phyloP scores from a whole-genome alignment of 2,888 invertebrate genomes.

The Drosophila falleni region DNA sequence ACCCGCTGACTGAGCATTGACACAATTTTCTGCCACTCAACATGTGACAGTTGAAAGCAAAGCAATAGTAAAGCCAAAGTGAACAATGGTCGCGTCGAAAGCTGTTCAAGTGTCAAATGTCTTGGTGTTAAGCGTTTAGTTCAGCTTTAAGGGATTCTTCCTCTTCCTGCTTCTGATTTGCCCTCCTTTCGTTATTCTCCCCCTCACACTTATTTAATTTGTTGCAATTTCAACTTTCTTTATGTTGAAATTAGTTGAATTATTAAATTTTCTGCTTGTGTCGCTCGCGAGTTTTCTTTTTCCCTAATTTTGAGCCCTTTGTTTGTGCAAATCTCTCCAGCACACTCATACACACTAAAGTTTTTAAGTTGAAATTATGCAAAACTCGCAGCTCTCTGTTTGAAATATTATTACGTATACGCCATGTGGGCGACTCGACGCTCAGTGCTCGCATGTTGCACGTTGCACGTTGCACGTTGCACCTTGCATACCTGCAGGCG shows the following conservation, averaged over 20 bases:
- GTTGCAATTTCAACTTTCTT: constrained; percentile 65
- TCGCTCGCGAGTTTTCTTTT: constrained; percentile 32
- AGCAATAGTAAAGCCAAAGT: constrained; percentile 53
- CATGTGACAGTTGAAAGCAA: constrained; percentile 64
- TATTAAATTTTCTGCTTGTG: constrained; percentile 68
- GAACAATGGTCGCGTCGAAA: constrained; percentile 63
- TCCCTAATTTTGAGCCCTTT: constrained; percentile 42
- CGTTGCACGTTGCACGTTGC: constrained; percentile 27
- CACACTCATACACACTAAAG: constrained; percentile 41
- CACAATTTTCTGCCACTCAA: constrained; percentile 77
- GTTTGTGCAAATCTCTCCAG: constrained; percentile 39
- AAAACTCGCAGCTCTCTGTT: constrained; percentile 57
- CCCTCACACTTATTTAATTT: constrained; percentile 54
- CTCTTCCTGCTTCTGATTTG: not conserved
- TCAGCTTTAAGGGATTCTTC: constrained; percentile 16
- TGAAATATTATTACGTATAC: constrained; percentile 75
- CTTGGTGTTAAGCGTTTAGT: constrained; percentile 47
- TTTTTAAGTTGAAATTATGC: constrained; percentile 77
- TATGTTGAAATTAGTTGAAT: constrained; percentile 69
- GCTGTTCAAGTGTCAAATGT: constrained; percentile 71
- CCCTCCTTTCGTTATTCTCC: not conserved
- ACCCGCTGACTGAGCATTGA: constrained; percentile 62
- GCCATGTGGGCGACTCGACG: constrained; percentile 52
- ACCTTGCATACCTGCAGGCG: constrained; percentile 66
- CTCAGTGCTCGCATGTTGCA: constrained; percentile 45